phyloP scores from a whole-genome alignment of 2,113 vertebrate genomes.

The Xerus inauris region DNA sequence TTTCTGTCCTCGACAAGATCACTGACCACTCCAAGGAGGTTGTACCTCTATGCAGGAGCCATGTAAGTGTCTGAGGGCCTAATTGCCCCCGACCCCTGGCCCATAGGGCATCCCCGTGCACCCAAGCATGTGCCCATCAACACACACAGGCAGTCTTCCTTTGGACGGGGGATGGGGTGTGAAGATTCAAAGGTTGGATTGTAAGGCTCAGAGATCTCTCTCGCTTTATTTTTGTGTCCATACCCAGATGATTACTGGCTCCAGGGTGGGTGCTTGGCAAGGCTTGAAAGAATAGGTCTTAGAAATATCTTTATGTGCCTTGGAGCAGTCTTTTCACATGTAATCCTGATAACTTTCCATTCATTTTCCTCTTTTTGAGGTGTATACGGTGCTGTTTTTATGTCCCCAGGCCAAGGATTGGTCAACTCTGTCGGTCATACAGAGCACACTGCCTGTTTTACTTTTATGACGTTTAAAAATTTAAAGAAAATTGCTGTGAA shows the following conservation, averaged over 20 bases:
- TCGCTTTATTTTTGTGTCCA: background rate
- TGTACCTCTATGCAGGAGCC: background rate
- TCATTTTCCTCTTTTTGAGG: background rate
- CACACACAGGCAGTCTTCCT: background rate
- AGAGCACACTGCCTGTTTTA: background rate
- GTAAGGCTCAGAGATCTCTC: background rate
- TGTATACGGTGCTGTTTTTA: background rate
- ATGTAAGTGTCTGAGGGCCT: rapidly evolving
- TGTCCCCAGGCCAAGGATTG: no score
- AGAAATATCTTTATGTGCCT: background rate
- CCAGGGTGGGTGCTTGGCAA: background rate
- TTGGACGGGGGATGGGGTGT: no score
- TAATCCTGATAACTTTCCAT: background rate
- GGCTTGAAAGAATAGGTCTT: background rate
- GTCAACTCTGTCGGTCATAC: no score
- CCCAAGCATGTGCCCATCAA: rapidly evolving
- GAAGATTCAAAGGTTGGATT: background rate
- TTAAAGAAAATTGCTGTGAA: background rate
- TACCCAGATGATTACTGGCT: background rate
- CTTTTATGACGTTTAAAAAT: background rate
- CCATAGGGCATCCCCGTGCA: rapidly evolving
- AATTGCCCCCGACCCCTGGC: rapidly evolving
- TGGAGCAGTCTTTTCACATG: background rate
- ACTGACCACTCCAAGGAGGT: constrained; percentile 64
- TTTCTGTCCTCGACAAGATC: constrained; percentile 64